Evolutionary conservation across 1,140 invertebrate species (phyloP).

Genomic region (Matsumurasca onukii): DNA sequence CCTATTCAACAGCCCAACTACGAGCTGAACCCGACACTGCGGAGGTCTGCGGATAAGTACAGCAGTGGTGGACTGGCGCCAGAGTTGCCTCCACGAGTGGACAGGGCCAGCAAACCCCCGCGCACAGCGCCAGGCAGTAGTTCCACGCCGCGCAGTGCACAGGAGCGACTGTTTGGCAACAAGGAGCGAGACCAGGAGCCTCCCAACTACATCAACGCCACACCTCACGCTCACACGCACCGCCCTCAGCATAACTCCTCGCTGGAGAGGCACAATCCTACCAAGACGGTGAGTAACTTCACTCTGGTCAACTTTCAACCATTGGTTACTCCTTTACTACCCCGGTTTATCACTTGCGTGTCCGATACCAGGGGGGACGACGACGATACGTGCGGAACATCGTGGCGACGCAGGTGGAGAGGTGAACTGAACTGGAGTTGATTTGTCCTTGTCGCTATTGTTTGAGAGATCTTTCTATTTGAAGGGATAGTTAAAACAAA

Average conservation of each 20-base stretch:
- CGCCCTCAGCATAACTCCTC: slow-evolving; percentile 52
- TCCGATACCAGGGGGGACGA: too few relatives aligned
- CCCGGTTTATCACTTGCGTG: slow-evolving; percentile 29
- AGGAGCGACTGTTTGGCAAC: slow-evolving; percentile 60
- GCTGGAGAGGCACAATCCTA: slow-evolving; percentile 54
- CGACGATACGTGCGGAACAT: too few relatives aligned
- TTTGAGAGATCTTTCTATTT: too few relatives aligned
- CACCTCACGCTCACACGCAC: slow-evolving; percentile 51
- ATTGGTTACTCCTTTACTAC: too few relatives aligned
- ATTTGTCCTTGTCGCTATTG: too few relatives aligned
- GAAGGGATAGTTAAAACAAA: too few relatives aligned
- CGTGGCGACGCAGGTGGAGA: too few relatives aligned
- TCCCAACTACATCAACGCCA: slow-evolving; percentile 58
- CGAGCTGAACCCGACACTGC: slow-evolving; percentile 40
- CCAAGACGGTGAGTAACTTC: slow-evolving; percentile 58
- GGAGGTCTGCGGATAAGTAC: slow-evolving; percentile 50
- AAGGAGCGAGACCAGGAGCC: slow-evolving; percentile 47
- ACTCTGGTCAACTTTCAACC: too few relatives aligned
- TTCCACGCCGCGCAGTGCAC: slow-evolving; percentile 48
- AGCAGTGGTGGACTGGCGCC: slow-evolving; percentile 54
- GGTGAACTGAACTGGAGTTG: too few relatives aligned
- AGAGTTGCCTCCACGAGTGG: slow-evolving; percentile 80
- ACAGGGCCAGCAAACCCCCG: slow-evolving; percentile 71
- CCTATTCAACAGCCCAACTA: slow-evolving; percentile 39
- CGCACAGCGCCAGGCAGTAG: slow-evolving; percentile 41